These are phyloP conservation scores for Perizoma affinitatum DNA, from an alignment of 2,888 invertebrate genomes.

Conservation along the genomic window DNA sequence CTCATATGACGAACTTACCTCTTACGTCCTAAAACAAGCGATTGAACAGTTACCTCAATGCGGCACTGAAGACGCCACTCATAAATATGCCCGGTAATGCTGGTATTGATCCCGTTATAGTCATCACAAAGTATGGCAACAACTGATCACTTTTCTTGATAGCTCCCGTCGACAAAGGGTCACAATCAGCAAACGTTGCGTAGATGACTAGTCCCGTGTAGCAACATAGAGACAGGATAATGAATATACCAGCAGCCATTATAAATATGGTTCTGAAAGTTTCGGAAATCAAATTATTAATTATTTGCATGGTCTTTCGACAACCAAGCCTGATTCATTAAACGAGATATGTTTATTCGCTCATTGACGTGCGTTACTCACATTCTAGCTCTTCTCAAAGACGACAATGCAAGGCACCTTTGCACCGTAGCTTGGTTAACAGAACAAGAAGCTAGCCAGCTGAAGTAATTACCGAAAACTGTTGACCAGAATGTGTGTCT, in stretches of 20 bases:
- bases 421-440: slow-evolving; percentile 96
- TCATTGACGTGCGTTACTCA: slow-evolving; percentile 79
- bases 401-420: slow-evolving; percentile 90
- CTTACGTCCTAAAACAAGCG: too few species aligned
- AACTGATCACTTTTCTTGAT: slow-evolving; percentile 89
- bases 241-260: slow-evolving; percentile 90
- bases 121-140: slow-evolving; percentile 93
- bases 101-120: slow-evolving; percentile 88
- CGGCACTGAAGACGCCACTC: slow-evolving; percentile 94
- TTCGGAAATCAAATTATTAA: background rate
- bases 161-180: slow-evolving; percentile 90
- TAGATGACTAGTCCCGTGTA: slow-evolving; percentile 94
- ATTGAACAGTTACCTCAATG: slow-evolving; percentile 86
- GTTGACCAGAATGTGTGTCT: slow-evolving; percentile 93
- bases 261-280: slow-evolving; percentile 87
- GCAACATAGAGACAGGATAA: slow-evolving; percentile 90
- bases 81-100: slow-evolving; percentile 94
- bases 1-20: too few species aligned
- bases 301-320: too few species aligned
- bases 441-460: slow-evolving; percentile 91
- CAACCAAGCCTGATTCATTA: too few species aligned
- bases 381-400: slow-evolving; percentile 88
- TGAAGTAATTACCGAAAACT: slow-evolving; percentile 90
- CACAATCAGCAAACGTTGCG: slow-evolving; percentile 92
- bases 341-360: too few species aligned